Base-by-base conservation (phyloP, 2,797 vertebrate genomes). In the Triplophysa yarkandensis region DNA sequence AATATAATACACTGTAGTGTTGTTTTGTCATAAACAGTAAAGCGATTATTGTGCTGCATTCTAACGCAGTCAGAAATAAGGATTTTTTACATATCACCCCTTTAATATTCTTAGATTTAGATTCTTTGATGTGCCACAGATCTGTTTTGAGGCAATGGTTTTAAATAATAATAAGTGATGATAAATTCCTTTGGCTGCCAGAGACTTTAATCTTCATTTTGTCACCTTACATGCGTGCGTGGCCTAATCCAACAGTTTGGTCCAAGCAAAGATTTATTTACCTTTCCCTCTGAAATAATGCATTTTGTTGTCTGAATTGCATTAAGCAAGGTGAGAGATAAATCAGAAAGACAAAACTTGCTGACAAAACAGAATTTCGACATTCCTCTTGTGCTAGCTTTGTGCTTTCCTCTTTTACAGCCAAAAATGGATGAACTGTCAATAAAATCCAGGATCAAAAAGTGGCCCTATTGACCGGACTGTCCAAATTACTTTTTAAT, bases 341-440 rank as follows among this genome's bases (percentile, higher is more conserved):
- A 19, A 28, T 25, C 23, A 30, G 41, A 55, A 25, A 57, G 52
- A 58, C 17, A 25, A 10, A 19, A 36, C 21, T 32, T 65, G 65
- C 55, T 67, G 73, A 61, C 68, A 62, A 57, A 61, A 50, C 30
- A 41, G 23, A 73, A 58, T 79, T 77, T 63, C 43, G 75, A 28
- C 63, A 62, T 63, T 65, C 68, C 54, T 55, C 27, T 34, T 16
- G 21, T 4, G 0, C 52, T 60, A 48, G 50, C 71, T 55, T 52
- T 54, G 68, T 43, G 43, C 57, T 68, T 34, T 28, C 32, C 61
- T 19, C 19, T 23, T 64, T 43, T 70, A 76, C 54, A 41, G 23
- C 36, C 36, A 68, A 73, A 65, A 71, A 72, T 57, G 61, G 67
- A 68, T 48, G 14, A 77, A 58, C 67, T 72, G 74, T 76, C 75